Percentiles rank a stretch among this genome's conserved stretches.
Evolutionary conservation across 2,113 vertebrate species (phyloP).

Genomic region (Colossoma macropomum): DNA sequence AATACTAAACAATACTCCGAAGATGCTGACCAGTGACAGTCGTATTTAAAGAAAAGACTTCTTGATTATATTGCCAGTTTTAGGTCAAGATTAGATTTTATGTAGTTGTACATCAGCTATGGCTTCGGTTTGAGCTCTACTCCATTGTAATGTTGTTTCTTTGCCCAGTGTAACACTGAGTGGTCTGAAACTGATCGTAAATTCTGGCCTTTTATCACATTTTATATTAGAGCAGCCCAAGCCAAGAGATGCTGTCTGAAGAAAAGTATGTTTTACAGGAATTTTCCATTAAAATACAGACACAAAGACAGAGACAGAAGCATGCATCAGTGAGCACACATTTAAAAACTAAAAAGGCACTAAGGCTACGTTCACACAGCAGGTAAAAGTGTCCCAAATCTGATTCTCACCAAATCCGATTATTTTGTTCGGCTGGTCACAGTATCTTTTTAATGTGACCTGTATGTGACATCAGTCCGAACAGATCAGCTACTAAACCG

Average conservation of each 20-base stretch:
- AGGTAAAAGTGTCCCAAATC: no score
- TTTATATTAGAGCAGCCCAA: background rate
- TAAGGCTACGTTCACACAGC: no score
- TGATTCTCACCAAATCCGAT: no score
- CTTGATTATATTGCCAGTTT: no score
- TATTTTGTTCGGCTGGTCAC: no score
- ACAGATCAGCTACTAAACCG: no score
- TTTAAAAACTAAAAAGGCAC: background rate
- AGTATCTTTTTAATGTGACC: no score
- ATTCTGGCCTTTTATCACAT: constrained; percentile 21
- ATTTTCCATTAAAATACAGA: background rate
- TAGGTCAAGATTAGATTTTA: background rate
- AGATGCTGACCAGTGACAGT: no score
- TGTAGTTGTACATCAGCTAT: constrained; percentile 17
- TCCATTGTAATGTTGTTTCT: background rate
- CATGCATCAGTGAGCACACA: background rate
- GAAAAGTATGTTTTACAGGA: background rate
- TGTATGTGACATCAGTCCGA: no score
- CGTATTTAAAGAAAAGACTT: no score
- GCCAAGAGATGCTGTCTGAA: background rate
- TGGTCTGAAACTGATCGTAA: background rate
- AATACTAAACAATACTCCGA: no score
- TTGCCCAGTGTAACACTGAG: background rate
- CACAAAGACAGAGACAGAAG: background rate
- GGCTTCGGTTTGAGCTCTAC: background rate